Conservation (phyloP, 2,888 invertebrate species). For the Leptopilina drosophilae region DNA sequence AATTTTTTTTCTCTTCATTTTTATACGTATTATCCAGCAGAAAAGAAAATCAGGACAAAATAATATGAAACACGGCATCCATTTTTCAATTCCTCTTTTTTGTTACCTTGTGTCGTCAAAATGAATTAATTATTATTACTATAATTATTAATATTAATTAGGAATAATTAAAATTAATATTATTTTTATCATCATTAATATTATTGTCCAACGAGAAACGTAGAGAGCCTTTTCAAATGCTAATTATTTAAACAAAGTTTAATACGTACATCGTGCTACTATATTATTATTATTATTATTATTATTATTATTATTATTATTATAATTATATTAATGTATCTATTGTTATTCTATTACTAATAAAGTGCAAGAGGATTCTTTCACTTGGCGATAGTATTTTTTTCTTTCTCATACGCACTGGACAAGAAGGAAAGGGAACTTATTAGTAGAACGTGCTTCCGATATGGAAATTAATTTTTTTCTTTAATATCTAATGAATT, state of each 20-base stretch:
- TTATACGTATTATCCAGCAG: neutral
- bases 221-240: constrained; percentile 23
- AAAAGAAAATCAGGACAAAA: neutral
- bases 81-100: constrained; percentile 1
- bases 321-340: constrained; percentile 58
- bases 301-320: constrained; percentile 54
- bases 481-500: no score
- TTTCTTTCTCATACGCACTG: no score
- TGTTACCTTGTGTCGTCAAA: constrained; percentile 17
- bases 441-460: no score
- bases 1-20: constrained; percentile 13
- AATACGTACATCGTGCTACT: constrained; percentile 45
- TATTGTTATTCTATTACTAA: constrained; percentile 52
- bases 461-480: no score
- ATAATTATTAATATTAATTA: no score
- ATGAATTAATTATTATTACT: no score
- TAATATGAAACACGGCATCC: constrained; percentile 5
- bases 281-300: constrained; percentile 58
- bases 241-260: constrained; percentile 40
- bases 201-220: constrained; percentile 29
- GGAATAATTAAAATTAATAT: no score
- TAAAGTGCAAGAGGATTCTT: constrained; percentile 44
- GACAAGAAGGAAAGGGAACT: no score
- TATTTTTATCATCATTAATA: neutral
- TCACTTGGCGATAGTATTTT: constrained; percentile 61